phyloP scores from a whole-genome alignment of 1,140 invertebrate species.

The Agraylea sexmaculata region DNA sequence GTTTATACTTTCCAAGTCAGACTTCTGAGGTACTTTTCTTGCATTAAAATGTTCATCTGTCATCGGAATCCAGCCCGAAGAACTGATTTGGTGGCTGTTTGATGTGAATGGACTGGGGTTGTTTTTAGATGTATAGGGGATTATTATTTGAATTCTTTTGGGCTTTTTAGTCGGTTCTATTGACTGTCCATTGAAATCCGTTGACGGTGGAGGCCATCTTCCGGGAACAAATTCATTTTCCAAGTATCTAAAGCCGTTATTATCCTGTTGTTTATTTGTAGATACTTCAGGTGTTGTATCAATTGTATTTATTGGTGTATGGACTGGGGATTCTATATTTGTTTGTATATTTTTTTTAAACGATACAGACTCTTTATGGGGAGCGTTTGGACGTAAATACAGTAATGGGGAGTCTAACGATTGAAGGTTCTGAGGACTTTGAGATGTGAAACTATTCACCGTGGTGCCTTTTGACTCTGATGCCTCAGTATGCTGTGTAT shows the following conservation, averaged over 20 bases:
- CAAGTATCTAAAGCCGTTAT: constrained; percentile 24
- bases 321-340: neutral
- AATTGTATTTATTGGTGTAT: neutral
- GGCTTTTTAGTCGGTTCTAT: constrained; percentile 26
- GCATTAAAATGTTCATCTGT: constrained; percentile 26
- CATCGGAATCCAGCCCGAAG: constrained; percentile 26
- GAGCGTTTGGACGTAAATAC: constrained; percentile 38
- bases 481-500: constrained; percentile 30
- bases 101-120: constrained; percentile 43
- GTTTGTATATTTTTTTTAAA: constrained; percentile 22
- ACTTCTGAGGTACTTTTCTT: constrained; percentile 36
- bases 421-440: constrained; percentile 27
- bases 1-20: constrained; percentile 21
- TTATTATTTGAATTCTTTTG: constrained; percentile 62
- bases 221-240: constrained; percentile 26
- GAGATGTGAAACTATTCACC: constrained; percentile 9
- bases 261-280: constrained; percentile 24
- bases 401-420: constrained; percentile 37
- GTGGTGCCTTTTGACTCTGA: constrained; percentile 22
- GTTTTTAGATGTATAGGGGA: constrained; percentile 58
- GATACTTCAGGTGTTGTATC: constrained; percentile 7
- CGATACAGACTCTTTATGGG: constrained; percentile 33
- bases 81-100: constrained; percentile 24
- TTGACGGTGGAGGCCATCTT: constrained; percentile 21
- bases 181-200: constrained; percentile 18